phyloP scores from a whole-genome alignment of 2,113 vertebrate genomes.

The Picathartes gymnocephalus region DNA sequence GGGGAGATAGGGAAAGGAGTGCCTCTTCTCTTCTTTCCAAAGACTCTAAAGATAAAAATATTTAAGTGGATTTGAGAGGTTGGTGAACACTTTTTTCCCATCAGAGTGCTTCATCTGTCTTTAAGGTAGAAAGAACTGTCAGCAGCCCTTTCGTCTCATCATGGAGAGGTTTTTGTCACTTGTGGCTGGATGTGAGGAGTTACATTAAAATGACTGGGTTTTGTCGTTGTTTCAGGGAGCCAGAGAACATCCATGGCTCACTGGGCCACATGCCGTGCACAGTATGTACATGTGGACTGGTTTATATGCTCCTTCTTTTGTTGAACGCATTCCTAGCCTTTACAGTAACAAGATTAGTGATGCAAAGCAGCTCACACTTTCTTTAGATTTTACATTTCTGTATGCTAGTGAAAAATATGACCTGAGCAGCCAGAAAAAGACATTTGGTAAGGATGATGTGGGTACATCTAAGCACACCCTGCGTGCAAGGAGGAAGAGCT shows the following conservation, averaged over 20 bases:
- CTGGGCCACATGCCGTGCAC: conserved; percentile 67
- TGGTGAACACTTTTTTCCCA: neutral
- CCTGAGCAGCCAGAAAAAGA: conserved; percentile 75
- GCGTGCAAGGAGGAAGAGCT: conserved; percentile 44
- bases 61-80: conserved; percentile 54
- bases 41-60: conserved; percentile 36
- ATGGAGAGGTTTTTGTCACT: conserved; percentile 56
- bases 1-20: neutral
- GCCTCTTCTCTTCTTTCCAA: neutral
- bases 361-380: conserved; percentile 63
- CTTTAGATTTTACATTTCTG: conserved; percentile 51
- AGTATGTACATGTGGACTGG: conserved; percentile 6
- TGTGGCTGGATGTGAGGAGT: conserved; percentile 50
- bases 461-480: conserved; percentile 51
- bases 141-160: conserved; percentile 30
- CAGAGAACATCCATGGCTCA: neutral
- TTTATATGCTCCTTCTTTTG: conserved; percentile 62
- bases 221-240: conserved; percentile 23
- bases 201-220: conserved; percentile 19
- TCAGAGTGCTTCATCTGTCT: conserved; percentile 17
- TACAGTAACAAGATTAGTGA: conserved; percentile 77
- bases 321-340: conserved; percentile 61
- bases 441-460: conserved; percentile 53
- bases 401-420: conserved; percentile 71
- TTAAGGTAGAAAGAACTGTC: conserved; percentile 55